Evolutionary conservation across 2,888 invertebrate species (phyloP), one percentile per base, ranked within the genome.

Genomic region (Noctua comes): DNA sequence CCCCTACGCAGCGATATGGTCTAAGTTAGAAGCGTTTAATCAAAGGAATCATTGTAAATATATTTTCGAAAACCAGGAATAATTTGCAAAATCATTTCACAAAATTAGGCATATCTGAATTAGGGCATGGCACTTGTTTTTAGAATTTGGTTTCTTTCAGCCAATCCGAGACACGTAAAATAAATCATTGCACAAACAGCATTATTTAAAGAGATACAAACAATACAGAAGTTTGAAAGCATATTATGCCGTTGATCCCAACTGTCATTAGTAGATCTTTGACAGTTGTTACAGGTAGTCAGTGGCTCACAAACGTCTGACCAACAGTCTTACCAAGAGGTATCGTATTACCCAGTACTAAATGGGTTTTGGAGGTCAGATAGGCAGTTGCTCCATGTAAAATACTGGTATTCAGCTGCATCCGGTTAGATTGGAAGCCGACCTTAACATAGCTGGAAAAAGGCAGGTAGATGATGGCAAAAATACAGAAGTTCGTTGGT

Each of bases 11-110:
- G 73, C 54, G 59, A 59, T n/a, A 72, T 54, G 82, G 82, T 36
- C 24, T 70, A 86, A 85, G 78, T 69, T 36, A 7, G 16, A n/a
- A 43, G 85, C 82, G 87, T n/a, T 80, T 80, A 62, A 71, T 31
- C 1, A 1, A 13, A 16, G 2, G 2, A 66, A 21, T n/a, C n/a
- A n/a, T n/a, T n/a, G n/a, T 31, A 31, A 64, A 64, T 31, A 64
- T 36, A 31, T 8, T 18, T 21, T 3, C 0, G 24, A 62, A 62
- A 62, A 18, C 21, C 8, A 18, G 8, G 27, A 27, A 18, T 27
- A 18, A 59, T 31, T 59, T 27, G 27, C 2, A 59, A 18, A 59
- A 59, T 6, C 16, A 24, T 24, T 54, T 24, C 54, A 54, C 54
- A 54, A 54, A 54, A 57, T 13, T n/a, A 57, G 21, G 5, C n/a